Evolutionary conservation across 2,113 vertebrate genomes (phyloP), one percentile per base, ranked within the genome.

Genomic region (Myrmecobius fasciatus): DNA sequence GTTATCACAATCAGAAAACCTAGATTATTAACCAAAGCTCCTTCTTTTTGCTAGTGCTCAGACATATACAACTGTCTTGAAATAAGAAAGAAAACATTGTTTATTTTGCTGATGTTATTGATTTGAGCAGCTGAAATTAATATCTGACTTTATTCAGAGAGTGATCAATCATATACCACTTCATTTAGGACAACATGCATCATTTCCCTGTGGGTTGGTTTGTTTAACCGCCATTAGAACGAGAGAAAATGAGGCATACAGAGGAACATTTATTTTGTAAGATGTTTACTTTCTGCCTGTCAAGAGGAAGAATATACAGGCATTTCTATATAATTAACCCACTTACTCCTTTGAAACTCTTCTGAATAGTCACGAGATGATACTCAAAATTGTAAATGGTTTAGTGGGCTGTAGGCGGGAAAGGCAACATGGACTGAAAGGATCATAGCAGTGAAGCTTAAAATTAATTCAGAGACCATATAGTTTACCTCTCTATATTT

Each of bases 261-360:
- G 46, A 89, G 24, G 22, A 94, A 17, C 25, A 12, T 53, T 96
- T 96, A 25, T 52, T 43, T 51, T 83, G 49, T 83, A 48, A 92
- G 90, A 95, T 93, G 51, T 93, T 93, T 53, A 20, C 92, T 91
- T 94, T 43, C 53, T 95, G 89, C 43, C 52, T 91, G 75, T 91
- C 22, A 49, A 92, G n/a, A 94, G 49, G 56, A 94, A 89, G 95
- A 43, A 52, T 25, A 36, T 94, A 43, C 91, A 92, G 92, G 53
- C 54, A 48, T 93, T 96, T 93, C 95, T 96, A 94, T 75, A 96
- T 91, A 92, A 92, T 49, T 43, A 75, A 89, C 48, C 49, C 91
- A 24, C 92, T n/a, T 47, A 5, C 67, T 43, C 22, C 1, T 83
- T 43, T 20, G 7, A 83, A 83, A 83, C 17, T 83, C n/a, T 43